These are phyloP conservation scores for Xenus cinereus DNA, from an alignment of 2,113 vertebrate species.

Conservation along the genomic window DNA sequence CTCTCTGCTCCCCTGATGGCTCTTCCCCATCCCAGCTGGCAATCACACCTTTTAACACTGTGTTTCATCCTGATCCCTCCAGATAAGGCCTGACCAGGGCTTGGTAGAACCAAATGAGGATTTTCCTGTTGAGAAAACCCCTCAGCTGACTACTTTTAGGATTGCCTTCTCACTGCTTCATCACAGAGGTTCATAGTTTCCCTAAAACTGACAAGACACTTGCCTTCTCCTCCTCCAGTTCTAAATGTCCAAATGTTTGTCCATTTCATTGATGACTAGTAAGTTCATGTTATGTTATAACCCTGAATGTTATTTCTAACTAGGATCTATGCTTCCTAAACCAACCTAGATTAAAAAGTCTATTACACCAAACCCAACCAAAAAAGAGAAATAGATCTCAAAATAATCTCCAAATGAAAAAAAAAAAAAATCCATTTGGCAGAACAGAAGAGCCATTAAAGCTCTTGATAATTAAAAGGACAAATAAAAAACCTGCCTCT, in stretches of 20 bases:
- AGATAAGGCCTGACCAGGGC: neutral
- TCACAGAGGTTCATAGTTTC: neutral
- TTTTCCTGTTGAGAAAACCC: neutral
- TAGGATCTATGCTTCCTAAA: neutral
- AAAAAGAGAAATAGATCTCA: neutral
- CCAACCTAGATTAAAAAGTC: neutral
- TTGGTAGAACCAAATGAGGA: neutral
- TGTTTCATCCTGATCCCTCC: neutral
- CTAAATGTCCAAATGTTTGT: neutral
- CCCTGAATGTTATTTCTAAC: neutral
- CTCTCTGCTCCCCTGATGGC: neutral
- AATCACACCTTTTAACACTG: neutral
- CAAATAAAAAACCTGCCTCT: neutral
- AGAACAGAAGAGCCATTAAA: neutral
- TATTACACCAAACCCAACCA: neutral
- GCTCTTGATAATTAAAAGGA: neutral
- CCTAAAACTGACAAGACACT: neutral
- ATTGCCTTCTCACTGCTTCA: neutral
- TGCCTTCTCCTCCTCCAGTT: neutral
- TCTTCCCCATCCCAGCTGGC: neutral
- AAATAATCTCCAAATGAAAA: neutral
- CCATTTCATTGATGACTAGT: neutral
- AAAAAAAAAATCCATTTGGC: neutral
- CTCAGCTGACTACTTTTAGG: neutral
- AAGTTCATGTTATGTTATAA: neutral